phyloP scores from a whole-genome alignment of 2,113 vertebrate species.

The Heterochromis multidens region DNA sequence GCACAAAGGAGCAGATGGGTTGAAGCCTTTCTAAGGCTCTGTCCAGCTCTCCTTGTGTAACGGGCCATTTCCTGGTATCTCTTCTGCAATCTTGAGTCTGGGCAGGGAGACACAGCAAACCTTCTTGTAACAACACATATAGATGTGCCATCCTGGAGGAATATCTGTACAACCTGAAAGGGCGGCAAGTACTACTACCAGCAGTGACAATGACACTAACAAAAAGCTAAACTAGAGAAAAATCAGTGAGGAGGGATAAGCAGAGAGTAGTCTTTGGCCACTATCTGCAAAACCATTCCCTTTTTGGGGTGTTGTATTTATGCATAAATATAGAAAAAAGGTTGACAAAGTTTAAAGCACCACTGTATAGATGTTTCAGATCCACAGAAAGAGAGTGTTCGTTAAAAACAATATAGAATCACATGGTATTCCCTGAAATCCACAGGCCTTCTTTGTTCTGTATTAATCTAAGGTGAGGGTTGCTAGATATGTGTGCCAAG shows the following conservation, averaged over 20 bases:
- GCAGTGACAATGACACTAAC: background rate
- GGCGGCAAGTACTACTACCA: background rate
- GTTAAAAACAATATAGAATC: background rate
- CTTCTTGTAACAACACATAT: background rate
- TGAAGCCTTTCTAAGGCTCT: background rate
- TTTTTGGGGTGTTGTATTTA: background rate
- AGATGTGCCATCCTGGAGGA: background rate
- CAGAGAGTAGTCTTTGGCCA: background rate
- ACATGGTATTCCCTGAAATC: background rate
- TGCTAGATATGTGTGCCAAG: background rate
- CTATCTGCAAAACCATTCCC: background rate
- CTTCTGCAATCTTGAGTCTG: background rate
- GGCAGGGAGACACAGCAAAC: background rate
- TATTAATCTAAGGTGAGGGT: background rate
- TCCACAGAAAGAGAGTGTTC: too few species aligned
- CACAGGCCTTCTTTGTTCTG: background rate
- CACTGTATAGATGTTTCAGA: background rate
- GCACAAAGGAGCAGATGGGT: background rate
- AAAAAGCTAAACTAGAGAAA: background rate
- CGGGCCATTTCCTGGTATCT: background rate
- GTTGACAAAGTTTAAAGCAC: background rate
- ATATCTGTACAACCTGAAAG: background rate
- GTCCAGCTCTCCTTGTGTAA: background rate
- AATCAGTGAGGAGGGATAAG: background rate
- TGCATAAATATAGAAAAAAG: background rate